Evolutionary conservation across 30 jellyfish, hydroid and myxozoan species (phyloP).

Genomic region (Catostylus mosaicus): DNA sequence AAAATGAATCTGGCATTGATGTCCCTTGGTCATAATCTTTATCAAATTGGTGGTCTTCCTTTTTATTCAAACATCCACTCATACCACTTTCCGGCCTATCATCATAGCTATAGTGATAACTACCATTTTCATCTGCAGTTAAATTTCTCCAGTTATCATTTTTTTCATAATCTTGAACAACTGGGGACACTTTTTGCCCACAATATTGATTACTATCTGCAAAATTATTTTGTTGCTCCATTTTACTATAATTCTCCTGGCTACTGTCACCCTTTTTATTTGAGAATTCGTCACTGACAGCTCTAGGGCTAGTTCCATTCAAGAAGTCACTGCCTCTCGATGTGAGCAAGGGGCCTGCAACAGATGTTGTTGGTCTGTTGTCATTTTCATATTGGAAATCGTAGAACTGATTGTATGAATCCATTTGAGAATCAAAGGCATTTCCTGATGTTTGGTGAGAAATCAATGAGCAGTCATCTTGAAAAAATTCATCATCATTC

Average conservation of each 20-base stretch:
- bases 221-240: background rate
- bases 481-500: conserved; percentile 83
- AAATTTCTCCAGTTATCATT: background rate
- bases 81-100: background rate
- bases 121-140: background rate
- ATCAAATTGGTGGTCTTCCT: too few relatives aligned
- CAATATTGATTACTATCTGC: background rate
- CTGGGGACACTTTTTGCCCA: background rate
- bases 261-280: background rate
- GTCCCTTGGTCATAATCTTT: background rate
- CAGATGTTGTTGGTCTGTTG: background rate
- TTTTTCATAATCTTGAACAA: background rate
- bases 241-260: background rate
- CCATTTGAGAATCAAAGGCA: conserved; percentile 22
- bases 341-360: conserved; percentile 43
- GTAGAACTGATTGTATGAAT: conserved; percentile 21
- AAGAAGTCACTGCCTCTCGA: conserved; percentile 52
- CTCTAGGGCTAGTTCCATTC: conserved; percentile 28
- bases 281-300: too few relatives aligned
- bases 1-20: conserved; percentile 33
- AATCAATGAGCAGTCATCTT: conserved; percentile 67
- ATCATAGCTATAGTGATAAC: background rate
- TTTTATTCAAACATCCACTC: background rate
- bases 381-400: background rate
- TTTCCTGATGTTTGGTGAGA: conserved; percentile 45